phyloP scores from a whole-genome alignment of 2,888 invertebrate genomes.

The Zeuzera pyrina region DNA sequence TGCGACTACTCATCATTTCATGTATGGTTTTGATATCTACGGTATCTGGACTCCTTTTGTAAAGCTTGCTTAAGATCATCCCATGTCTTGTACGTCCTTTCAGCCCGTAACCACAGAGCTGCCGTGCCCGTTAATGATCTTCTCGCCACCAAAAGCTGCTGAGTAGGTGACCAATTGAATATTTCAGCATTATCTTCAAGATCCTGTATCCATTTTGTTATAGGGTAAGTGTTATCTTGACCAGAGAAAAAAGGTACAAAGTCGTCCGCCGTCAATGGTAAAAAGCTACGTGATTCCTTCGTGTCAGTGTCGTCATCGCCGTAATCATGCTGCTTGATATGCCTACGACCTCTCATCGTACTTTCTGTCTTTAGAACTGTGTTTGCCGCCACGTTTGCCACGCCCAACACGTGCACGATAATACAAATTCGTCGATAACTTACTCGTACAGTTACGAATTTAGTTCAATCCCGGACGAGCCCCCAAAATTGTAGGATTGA shows the following conservation, averaged over 20 bases:
- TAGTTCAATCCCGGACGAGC: too few species aligned
- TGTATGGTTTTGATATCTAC: not conserved
- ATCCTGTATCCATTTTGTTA: conserved; percentile 7
- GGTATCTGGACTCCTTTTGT: conserved; percentile 10
- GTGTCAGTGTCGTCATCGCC: too few species aligned
- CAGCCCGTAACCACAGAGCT: not conserved
- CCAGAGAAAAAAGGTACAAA: not conserved
- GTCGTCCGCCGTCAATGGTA: too few species aligned
- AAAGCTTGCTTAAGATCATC: conserved; percentile 1
- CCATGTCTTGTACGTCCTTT: not conserved
- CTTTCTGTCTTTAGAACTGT: too few species aligned
- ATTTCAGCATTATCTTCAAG: conserved; percentile 12
- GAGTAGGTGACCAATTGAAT: conserved; percentile 9
- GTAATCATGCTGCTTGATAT: too few species aligned
- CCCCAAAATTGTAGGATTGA: too few species aligned
- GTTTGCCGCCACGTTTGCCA: too few species aligned
- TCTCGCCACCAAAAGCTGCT: conserved; percentile 8
- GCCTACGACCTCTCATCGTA: too few species aligned
- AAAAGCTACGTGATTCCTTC: too few species aligned
- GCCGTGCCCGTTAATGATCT: conserved; percentile 5
- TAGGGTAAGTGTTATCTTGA: conserved; percentile 1
- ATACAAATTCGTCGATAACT: too few species aligned
- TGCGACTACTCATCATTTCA: not conserved
- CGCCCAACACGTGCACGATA: too few species aligned
- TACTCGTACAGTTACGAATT: too few species aligned